Evolutionary conservation across 1,140 invertebrate genomes (phyloP), one percentile per base, ranked within the genome.

Genomic region (Homarus americanus): DNA sequence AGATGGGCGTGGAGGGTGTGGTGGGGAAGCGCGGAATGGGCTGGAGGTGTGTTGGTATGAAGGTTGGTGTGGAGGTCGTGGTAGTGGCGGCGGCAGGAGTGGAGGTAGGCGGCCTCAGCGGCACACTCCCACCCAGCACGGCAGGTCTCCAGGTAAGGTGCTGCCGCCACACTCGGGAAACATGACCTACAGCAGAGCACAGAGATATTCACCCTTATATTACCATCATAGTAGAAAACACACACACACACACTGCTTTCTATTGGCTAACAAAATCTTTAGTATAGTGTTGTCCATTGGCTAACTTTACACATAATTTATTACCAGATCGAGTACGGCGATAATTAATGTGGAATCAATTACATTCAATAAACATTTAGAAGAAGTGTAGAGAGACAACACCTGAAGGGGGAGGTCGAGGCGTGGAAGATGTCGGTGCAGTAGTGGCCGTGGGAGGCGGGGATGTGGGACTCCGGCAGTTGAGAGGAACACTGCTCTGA

Each of bases 101-200:
- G 87, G 0, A 90, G 69, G 44, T 83, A 90, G 72, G 87, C 87
- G 9, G 63, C 69, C 66, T 90, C 58, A 4, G 80, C 76, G 28
- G 38, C 87, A 69, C 87, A 90, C 17, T 69, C 72, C 87, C 80
- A 82, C 63, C 87, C 87, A n/a, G 80, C 49, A 0, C 69, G 79
- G 41, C 87, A 90, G 66, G 44, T 90, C 72, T 90, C 79, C 17
- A 90, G 69, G 72, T 90, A 90, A 24, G 87, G 87, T 20, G 87
- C 75, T 4, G 69, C 36, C 12, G 87, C 41, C 20, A 83, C 87
- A 32, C 87, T 90, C 4, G 32, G 20, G 41, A 82, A 83, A 72
- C 87, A 90, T 15, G 41, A 73, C n/a, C 87, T 90, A n/a, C n/a
- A n/a, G n/a, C n/a, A n/a, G n/a, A n/a, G n/a, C n/a, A n/a, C n/a